Base-by-base conservation (phyloP, 2,113 vertebrate species). In the Poeciliopsis retropinna region DNA sequence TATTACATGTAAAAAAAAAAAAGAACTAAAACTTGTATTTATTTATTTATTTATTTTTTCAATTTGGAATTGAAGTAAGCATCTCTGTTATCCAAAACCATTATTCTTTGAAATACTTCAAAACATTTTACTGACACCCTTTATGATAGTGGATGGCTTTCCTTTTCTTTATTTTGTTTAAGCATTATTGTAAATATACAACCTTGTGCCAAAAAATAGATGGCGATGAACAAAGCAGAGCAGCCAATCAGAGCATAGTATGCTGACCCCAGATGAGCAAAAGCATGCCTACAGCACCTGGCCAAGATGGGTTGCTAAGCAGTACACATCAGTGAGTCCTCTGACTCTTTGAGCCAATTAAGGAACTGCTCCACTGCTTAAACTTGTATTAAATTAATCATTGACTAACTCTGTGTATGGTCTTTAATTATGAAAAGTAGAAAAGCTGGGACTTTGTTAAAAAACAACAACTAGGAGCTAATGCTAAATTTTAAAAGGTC, bases 281-380 rank as follows among this genome's bases (percentile, higher is more conserved):
- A 67, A 34, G 79, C 67, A 70, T 41, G 11, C 67, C 76, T 80
- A 78, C 64, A 47, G 82, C 73, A 75, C 64, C 76, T 80, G 88
- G 74, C 64, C 74, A 72, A 78, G 72, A 80, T 80, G 77, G 71
- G 75, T 70, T 82, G 83, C 87, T 84, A 80, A 87, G 86, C 75
- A 73, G 81, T 88, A 85, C 89, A 85, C 60, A 87, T 90, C 88
- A 81, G 80, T 77, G 75, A 81, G 74, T 75, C 72, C 57, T 17
- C 31, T 65, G 73, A 62, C 13, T 86, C 80, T 64, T 80, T 80
- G 75, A 86, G 78, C 84, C 81, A 90, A 89, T 92, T 87, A 87
- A 74, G 76, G 75, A 76, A 79, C 68, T 84, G 83, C 60, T 81
- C 62, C 60, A 41, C 73, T 63, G 69, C 72, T 80, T 67, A 41